Evolutionary conservation across 2,113 vertebrate species (phyloP), one percentile per base, ranked within the genome.

Genomic region (Oncorhynchus mykiss): DNA sequence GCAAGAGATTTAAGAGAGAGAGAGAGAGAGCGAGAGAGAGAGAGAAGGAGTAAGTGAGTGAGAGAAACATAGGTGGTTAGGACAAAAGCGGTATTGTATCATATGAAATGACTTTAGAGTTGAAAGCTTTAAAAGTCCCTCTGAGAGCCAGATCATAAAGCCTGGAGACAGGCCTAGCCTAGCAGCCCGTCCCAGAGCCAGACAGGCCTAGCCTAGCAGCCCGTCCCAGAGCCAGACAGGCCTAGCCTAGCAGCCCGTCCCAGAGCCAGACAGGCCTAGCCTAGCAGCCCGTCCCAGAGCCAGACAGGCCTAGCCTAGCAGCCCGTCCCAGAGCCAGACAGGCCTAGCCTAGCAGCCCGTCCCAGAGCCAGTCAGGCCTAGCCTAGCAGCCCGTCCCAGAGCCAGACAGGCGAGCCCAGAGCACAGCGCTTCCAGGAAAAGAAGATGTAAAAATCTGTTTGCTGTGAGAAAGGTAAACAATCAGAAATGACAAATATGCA

Each of bases 401-500:
- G 34, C 34, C 34, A 9, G 39, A 1, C 92, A 90, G 90, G 83
- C 51, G 75, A 85, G 82, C 82, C 78, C 77, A 80, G 87, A 82
- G 87, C 76, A 80, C 87, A 82, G 86, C 88, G 86, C 89, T 94
- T 94, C 93, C 94, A 94, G 93, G 91, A 94, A 93, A 89, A 92
- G 88, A 90, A 93, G 92, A 95, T 87, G 91, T 93, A 91, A 93
- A 93, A 95, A 92, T 93, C 91, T 93, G 93, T 94, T 93, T 92
- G 89, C 92, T 85, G 89, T 93, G 89, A 89, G 93, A 90, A 94
- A 93, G 86, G 91, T 94, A 94, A 95, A 94, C 92, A 94, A 87
- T 93, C 78, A 83, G 91, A 93, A 93, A 93, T 93, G 91, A 93
- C 91, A 95, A 93, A 92, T 91, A 92, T 87, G 88, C 90, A 85